Conservation (phyloP, 92 coral and sea anemone species). For the Zoanthus gigantus region DNA sequence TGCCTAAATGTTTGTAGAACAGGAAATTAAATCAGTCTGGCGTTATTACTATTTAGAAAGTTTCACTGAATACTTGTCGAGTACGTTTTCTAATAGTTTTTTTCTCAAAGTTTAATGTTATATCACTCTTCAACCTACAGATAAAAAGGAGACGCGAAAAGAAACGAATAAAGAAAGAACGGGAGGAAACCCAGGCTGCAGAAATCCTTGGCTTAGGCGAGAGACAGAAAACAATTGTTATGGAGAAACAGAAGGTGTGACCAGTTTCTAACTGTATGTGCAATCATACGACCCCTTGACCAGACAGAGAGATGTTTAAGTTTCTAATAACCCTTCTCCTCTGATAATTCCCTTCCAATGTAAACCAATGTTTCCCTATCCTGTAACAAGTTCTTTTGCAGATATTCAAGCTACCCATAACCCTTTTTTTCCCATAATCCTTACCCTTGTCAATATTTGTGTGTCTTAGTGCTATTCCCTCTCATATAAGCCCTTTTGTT, state of each 20-base stretch:
- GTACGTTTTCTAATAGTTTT: background rate
- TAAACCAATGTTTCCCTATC: too few species aligned
- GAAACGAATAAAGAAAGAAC: conserved; percentile 79
- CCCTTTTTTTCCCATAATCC: too few species aligned
- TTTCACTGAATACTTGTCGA: too few species aligned
- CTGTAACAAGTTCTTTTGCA: too few species aligned
- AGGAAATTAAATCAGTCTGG: too few species aligned
- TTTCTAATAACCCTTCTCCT: background rate
- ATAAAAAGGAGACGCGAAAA: conserved; percentile 70
- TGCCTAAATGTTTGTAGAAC: too few species aligned
- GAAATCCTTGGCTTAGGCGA: conserved; percentile 94
- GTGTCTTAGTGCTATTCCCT: too few species aligned
- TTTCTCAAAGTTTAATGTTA: background rate
- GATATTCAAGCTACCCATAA: too few species aligned
- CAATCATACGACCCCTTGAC: background rate
- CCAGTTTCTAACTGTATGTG: background rate
- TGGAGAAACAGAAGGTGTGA: conserved; percentile 86
- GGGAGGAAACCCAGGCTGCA: conserved; percentile 83
- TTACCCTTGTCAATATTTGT: too few species aligned
- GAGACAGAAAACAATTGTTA: conserved; percentile 95
- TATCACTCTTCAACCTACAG: conserved; percentile 40
- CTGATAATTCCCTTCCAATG: background rate
- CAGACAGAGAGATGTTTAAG: too few species aligned
- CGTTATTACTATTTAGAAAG: too few species aligned
- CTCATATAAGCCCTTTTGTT: too few species aligned